Percentiles rank a stretch among this genome's conserved stretches.
phyloP scores from a whole-genome alignment of 2,888 invertebrate genomes.

The Drosophila recens region DNA sequence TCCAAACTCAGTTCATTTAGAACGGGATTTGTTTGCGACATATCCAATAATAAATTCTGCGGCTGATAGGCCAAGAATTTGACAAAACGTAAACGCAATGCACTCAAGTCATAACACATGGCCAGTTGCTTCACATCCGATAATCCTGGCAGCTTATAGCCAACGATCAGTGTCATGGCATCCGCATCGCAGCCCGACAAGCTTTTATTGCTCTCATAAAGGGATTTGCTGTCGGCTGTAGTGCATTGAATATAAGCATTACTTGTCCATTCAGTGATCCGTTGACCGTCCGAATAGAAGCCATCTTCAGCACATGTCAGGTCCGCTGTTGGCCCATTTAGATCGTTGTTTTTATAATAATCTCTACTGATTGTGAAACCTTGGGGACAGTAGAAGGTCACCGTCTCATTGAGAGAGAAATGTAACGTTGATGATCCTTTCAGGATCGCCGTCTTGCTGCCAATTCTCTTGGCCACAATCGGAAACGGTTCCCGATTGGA shows the following conservation, averaged over 20 bases:
- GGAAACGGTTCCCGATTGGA: constrained; percentile 10
- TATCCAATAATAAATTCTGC: constrained; percentile 23
- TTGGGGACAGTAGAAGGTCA: constrained; percentile 33
- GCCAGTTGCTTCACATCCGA: constrained; percentile 36
- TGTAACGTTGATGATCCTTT: background rate
- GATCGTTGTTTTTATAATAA: background rate
- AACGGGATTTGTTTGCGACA: background rate
- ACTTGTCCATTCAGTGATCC: background rate
- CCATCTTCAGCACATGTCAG: constrained; percentile 15
- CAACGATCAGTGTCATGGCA: constrained; percentile 44
- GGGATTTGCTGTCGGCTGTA: background rate
- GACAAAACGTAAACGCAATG: constrained; percentile 24
- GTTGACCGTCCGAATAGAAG: background rate
- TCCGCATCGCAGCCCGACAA: constrained; percentile 34
- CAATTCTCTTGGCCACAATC: constrained; percentile 42
- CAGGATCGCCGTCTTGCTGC: constrained; percentile 40
- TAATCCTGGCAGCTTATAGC: constrained; percentile 21
- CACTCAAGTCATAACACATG: constrained; percentile 44
- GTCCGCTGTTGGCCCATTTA: background rate
- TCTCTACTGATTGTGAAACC: background rate
- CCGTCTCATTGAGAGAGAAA: constrained; percentile 29
- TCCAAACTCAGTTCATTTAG: constrained; percentile 33
- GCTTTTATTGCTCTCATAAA: constrained; percentile 44
- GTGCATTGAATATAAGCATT: background rate
- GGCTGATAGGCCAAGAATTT: constrained; percentile 31